Base-by-base conservation (phyloP, 2,888 invertebrate species). In the Sinohyriopsis cumingii region DNA sequence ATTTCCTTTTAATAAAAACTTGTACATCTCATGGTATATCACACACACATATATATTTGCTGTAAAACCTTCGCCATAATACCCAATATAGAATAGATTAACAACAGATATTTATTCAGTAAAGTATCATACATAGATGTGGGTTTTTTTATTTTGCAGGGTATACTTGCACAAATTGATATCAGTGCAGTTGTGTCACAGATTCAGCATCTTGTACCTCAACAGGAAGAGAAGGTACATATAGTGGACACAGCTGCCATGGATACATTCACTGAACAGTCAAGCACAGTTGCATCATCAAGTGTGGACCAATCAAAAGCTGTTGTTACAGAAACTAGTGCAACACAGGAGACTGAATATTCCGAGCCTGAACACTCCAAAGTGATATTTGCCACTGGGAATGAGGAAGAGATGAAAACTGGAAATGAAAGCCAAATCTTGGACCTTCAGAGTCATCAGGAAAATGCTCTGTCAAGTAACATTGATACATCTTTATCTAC, bases 151-250 rank as follows among this genome's bases (percentile, higher is more conserved):
- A 0, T 20, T 2, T 71, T 66, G n/a, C 65, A 74, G 74, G 73
- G 69, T 59, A 77, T 76, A 55, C 64, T 84, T 22, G 85, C 84
- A 20, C 71, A 77, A 59, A 73, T 86, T 19, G 80, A 86, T 68
- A 69, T 82, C 22, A 69, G 72, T 12, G 60, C 69, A n/a, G 77
- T 83, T 20, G 63, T 85, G 53, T 54, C 72, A 7, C 76, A 74
- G 9, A 72, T 86, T 33, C 72, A 77, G 54, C 84, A 85, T 65
- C 76, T 86, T 3, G 75, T 86, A 61, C 86, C 85, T 3, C 75
- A 72, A 25, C 69, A 75, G n/a, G 79, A 79, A 63, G 76, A 73
- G 19, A 63, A 68, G 24, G 59, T 63, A 20, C 69, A 65, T 28
- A 33, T 63, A 45, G 22, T 55, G 57, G 68, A 68, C 45, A 57